Conservation (phyloP, 2,113 vertebrate genomes). For the Lepus europaeus region DNA sequence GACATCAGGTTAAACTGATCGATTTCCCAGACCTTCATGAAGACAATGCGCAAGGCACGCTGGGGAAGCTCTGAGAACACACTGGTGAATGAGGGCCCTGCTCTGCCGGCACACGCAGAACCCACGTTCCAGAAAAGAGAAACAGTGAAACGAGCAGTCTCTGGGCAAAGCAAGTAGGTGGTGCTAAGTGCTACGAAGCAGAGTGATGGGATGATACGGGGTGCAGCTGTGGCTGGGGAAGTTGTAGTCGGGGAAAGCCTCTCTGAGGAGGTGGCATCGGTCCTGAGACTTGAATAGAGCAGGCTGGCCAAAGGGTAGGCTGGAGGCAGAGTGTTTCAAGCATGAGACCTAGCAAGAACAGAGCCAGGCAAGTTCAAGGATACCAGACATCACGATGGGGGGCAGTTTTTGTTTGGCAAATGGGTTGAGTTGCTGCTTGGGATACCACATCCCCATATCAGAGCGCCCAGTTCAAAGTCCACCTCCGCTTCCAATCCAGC, state of each 20-base stretch:
- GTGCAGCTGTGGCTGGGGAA: not conserved
- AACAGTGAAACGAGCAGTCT: not conserved
- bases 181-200: not conserved
- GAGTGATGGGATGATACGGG: not conserved
- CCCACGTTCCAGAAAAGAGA: conserved; percentile 17
- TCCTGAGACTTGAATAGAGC: not conserved
- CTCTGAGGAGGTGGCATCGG: not conserved
- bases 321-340: not conserved
- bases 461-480: no score
- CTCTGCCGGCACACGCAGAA: not conserved
- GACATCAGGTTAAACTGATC: conserved; percentile 18
- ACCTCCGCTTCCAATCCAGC: no score
- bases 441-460: no score
- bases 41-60: not conserved
- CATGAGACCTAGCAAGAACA: not conserved
- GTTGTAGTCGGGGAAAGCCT: not conserved
- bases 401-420: no score
- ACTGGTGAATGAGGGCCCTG: not conserved
- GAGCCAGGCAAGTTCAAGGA: conserved; percentile 47
- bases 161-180: not conserved
- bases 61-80: not conserved
- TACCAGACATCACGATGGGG: conserved; percentile 16
- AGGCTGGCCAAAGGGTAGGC: not conserved
- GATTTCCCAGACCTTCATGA: conserved; percentile 3
- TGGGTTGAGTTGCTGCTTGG: no score